These are phyloP conservation scores for Corella eumyota DNA, from an alignment of 23 tunicate species.

Conservation along the genomic window DNA sequence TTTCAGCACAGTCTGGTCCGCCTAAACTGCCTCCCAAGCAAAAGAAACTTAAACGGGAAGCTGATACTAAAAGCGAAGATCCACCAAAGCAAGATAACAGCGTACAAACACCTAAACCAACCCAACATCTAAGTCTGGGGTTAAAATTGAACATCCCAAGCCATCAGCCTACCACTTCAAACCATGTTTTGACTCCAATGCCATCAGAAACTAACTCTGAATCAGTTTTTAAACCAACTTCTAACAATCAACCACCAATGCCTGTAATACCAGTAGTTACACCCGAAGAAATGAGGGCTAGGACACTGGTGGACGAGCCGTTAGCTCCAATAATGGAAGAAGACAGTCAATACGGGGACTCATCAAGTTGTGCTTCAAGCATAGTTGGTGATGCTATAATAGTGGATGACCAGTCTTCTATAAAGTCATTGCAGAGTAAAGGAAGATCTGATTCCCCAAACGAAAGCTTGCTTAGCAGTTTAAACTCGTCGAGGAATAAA, in stretches of 20 bases:
- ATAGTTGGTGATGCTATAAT: conserved; percentile 29
- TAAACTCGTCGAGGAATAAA: not conserved
- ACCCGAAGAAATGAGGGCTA: conserved; percentile 42
- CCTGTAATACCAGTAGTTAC: not conserved
- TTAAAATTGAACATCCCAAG: conserved; percentile 1
- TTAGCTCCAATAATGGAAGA: conserved; percentile 88
- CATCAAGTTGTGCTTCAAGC: conserved; percentile 45
- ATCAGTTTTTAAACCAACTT: too few species aligned
- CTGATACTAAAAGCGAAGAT: conserved; percentile 11
- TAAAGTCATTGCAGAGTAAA: not conserved
- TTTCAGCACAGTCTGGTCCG: conserved; percentile 1
- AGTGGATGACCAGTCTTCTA: conserved; percentile 6
- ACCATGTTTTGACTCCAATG: conserved; percentile 24
- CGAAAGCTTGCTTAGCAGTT: not conserved
- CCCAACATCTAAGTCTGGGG: not conserved
- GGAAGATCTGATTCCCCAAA: conserved; percentile 1
- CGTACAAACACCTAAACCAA: not conserved
- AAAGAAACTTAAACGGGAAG: conserved; percentile 22
- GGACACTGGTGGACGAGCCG: conserved; percentile 80
- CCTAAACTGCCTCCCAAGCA: conserved; percentile 76
- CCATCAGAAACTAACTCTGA: too few species aligned
- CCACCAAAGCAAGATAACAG: not conserved
- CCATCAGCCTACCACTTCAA: not conserved
- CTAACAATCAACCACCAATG: too few species aligned
- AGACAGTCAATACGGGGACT: conserved; percentile 53